Evolutionary conservation across 2,797 vertebrate genomes (phyloP), one percentile per base, ranked within the genome.

Genomic region (Lepidocolaptes lacrymiger): DNA sequence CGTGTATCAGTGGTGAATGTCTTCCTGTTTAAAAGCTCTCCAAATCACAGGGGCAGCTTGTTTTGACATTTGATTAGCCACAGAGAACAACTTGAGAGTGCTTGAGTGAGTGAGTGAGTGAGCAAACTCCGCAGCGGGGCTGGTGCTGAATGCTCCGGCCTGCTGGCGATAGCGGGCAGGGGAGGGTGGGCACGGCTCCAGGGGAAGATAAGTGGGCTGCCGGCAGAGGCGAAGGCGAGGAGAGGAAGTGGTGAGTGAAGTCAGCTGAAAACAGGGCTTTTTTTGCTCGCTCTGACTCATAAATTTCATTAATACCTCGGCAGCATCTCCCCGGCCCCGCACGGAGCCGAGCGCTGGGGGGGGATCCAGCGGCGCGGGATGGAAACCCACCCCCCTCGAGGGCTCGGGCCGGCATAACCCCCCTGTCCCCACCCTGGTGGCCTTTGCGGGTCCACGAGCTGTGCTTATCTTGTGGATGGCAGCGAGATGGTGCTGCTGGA

Each of bases 11-110:
- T 36, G 48, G 92, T 34, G 54, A 85, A 30, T 5, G 89, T 89
- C 93, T 96, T 82, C 91, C 97, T 93, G 95, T 86, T 95, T 63
- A 54, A 95, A 89, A 96, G 93, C 95, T 89, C 96, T 96, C 92
- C 56, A 95, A 49, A 87, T 78, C 64, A 12, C 92, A 14, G 79
- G 82, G 91, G 93, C 36, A 93, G 96, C 92, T 79, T 93, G 96
- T 96, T 97, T 94, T 91, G 97, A 95, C 97, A 82, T 97, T 88
- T 94, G 97, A 96, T 97, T 91, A 95, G 92, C 95, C 82, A 7
- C 96, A 71, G 95, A 94, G 80, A 88, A 71, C 84, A 84, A 75
- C 88, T 94, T 4, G 93, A 89, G 96, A 93, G 96, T 23, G 93
- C 96, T 95, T 8, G 93, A 64, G 85, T 20, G 30, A 37, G 41